Conservation (phyloP, 2,888 invertebrate genomes). For the Thymelicus acteon region DNA sequence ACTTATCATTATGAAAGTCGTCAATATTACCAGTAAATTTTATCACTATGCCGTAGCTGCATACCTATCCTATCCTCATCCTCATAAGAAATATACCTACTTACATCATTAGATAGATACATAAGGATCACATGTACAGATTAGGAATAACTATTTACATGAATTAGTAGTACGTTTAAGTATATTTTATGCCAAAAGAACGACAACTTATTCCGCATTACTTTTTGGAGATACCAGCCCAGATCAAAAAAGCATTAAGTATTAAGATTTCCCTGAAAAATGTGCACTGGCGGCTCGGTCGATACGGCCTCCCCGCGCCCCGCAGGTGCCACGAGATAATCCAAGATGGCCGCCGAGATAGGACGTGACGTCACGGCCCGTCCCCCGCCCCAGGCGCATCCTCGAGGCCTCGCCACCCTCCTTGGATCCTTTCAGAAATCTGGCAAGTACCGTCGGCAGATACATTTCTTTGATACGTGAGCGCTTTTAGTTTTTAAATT, state of each 20-base stretch:
- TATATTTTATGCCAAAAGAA: background rate
- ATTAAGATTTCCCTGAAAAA: conserved; percentile 69
- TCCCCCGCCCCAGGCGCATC: conserved; percentile 59
- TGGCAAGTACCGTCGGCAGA: conserved; percentile 63
- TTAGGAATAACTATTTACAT: too few relatives aligned
- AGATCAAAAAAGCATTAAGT: conserved; percentile 36
- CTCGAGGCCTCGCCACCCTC: conserved; percentile 82
- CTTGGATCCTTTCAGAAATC: conserved; percentile 83
- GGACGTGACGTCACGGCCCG: conserved; percentile 84
- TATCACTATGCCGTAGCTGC: too few relatives aligned
- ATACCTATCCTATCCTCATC: too few relatives aligned
- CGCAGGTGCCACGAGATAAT: conserved; percentile 85
- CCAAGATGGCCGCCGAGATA: conserved; percentile 85
- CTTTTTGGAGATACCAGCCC: conserved; percentile 8
- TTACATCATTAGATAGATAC: too few relatives aligned
- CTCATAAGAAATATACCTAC: too few relatives aligned
- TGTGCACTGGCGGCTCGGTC: conserved; percentile 75
- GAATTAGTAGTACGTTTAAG: too few relatives aligned
- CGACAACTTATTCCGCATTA: background rate
- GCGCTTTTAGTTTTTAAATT: too few relatives aligned
- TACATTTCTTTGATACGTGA: background rate
- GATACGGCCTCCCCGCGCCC: conserved; percentile 72
- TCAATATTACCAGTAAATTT: too few relatives aligned
- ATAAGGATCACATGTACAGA: too few relatives aligned
- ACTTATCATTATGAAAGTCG: too few relatives aligned